Base-by-base conservation (phyloP, 1,140 invertebrate species). In the Drosophila pruinosa region DNA sequence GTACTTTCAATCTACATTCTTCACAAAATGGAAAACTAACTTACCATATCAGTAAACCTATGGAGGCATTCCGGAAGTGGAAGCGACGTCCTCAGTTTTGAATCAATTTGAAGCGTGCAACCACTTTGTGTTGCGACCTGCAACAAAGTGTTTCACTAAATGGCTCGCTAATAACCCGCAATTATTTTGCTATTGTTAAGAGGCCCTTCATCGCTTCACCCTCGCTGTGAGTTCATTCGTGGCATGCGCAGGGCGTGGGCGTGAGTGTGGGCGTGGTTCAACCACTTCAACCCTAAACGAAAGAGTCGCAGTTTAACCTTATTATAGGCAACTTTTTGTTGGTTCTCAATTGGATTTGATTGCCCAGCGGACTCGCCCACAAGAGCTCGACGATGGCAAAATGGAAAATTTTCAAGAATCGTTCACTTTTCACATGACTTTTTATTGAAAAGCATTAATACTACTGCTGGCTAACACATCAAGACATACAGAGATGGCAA, bases 321-420 rank as follows among this genome's bases (percentile, higher is more conserved):
- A 88, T 86, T 81, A 88, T 45, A 57, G 50, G 14, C 17, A 67
- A 71, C 69, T 77, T 80, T 85, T 77, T 77, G 73, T 68, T 86
- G 65, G 53, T 52, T 10, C 59, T 88, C 82, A 81, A 88, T 86
- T 81, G 65, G 70, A 75, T 75, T 81, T 86, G 77, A 86, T 86
- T 86, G 82, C 62, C 52, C 53, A 31, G 34, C 43, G 36, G 34
- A 58, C 61, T 22, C 15, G 52, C 26, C 10, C 57, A 22, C 17
- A 59, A 2, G 1, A 50, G 31, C 39, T 15, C 41, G n/a, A 8
- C 0, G 22, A 26, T 34, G 21, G 26, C 14, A 38, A 56, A 62
- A 15, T 22, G 47, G 26, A 39, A 47, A 34, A 14, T 41, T 59
- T 26, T 22, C 10, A 41, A 38, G 26, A 21, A 24, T 19, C 19